Evolutionary conservation across 2,113 vertebrate species (phyloP).

Genomic region (Tragelaphus strepsiceros): DNA sequence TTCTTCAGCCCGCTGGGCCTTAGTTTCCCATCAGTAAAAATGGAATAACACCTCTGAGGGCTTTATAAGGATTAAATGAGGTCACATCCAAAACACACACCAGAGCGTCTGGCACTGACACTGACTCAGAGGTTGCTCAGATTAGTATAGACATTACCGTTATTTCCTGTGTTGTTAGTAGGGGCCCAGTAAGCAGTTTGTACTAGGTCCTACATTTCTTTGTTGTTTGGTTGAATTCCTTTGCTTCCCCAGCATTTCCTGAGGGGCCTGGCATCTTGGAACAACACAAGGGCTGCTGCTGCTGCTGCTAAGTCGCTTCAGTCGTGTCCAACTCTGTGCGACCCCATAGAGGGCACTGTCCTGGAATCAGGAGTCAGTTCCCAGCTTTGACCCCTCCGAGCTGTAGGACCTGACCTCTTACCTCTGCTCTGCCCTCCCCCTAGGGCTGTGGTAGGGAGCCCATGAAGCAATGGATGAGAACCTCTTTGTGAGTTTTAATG

Average conservation of each 20-base stretch:
- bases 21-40: background rate
- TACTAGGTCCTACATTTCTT: background rate
- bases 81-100: background rate
- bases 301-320: too few species aligned
- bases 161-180: background rate
- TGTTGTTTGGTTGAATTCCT: background rate
- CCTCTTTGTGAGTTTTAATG: conserved; percentile 2
- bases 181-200: background rate
- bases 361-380: background rate
- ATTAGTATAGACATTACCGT: background rate
- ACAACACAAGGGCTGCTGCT: too few species aligned
- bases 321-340: too few species aligned
- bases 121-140: background rate
- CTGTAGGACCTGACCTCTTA: background rate
- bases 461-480: background rate
- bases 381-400: background rate
- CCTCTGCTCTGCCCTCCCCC: background rate
- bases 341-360: background rate
- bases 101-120: background rate
- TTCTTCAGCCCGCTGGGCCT: background rate
- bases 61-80: background rate
- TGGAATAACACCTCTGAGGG: background rate
- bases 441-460: background rate
- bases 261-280: background rate
- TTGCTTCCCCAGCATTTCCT: background rate